Percentiles rank a stretch among this genome's conserved stretches.
Conservation (phyloP, 53 echinoderm and acorn worm species). For the Antedon mediterranea region DNA sequence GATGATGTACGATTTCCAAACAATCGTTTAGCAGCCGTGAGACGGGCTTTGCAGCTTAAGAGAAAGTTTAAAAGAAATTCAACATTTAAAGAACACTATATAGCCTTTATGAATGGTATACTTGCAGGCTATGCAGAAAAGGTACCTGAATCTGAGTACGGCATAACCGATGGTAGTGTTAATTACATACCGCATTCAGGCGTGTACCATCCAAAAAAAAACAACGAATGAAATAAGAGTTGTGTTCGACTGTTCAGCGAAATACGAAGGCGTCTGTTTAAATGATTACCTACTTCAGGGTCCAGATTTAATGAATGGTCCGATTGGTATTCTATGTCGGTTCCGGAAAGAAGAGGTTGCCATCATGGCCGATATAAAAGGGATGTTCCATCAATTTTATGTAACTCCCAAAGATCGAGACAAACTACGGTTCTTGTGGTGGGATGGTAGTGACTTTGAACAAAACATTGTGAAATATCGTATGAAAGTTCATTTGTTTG, state of each 20-base stretch:
- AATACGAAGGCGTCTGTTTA: slow-evolving; percentile 16
- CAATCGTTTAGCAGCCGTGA: background rate
- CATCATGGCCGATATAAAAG: slow-evolving; percentile 8
- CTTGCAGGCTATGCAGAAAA: background rate
- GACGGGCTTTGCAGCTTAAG: slow-evolving; percentile 1
- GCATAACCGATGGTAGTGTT: no score
- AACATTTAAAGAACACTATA: background rate
- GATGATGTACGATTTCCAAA: background rate
- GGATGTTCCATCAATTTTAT: slow-evolving; percentile 32
- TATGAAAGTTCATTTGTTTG: slow-evolving; percentile 29
- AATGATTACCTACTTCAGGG: background rate
- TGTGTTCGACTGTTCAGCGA: slow-evolving; percentile 36
- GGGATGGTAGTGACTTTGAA: slow-evolving; percentile 13
- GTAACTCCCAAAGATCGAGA: slow-evolving; percentile 10
- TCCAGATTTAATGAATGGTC: slow-evolving; percentile 6
- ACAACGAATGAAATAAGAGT: slow-evolving; percentile 22
- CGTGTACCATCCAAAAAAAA: no score
- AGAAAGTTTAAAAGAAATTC: background rate
- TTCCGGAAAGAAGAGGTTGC: slow-evolving; percentile 19
- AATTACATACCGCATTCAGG: background rate
- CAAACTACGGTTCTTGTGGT: slow-evolving; percentile 31
- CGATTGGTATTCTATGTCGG: slow-evolving; percentile 17
- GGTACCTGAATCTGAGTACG: no score
- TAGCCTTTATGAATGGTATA: background rate
- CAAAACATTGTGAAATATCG: slow-evolving; percentile 1